Evolutionary conservation across 2,797 vertebrate genomes (phyloP).

Genomic region (Enteromius mattozi): DNA sequence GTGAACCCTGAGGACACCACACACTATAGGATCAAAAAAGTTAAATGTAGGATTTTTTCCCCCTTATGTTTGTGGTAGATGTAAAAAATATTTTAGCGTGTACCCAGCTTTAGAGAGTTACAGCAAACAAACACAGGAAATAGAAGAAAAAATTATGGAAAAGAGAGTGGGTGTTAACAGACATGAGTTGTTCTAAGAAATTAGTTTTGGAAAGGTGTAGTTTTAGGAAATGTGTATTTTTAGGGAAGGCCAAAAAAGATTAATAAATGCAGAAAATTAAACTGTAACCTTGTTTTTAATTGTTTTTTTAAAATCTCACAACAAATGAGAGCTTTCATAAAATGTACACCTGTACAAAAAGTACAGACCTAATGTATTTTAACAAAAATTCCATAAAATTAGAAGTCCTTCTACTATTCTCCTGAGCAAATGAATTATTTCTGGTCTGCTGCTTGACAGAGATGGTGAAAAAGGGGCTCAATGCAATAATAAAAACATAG

Average conservation of each 20-base stretch:
- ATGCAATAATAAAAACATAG: not conserved
- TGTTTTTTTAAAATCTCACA: not conserved
- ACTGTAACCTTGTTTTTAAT: not conserved
- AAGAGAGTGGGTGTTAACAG: not conserved
- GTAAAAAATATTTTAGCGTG: too few species aligned
- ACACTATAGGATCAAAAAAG: too few species aligned
- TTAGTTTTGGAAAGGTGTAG: not conserved
- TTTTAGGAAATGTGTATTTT: not conserved
- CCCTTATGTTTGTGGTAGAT: too few species aligned
- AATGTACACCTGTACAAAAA: not conserved
- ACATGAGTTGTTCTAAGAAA: not conserved
- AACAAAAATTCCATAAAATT: not conserved
- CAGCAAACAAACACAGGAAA: not conserved
- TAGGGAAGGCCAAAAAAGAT: not conserved
- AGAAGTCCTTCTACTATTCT: not conserved
- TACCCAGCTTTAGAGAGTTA: not conserved
- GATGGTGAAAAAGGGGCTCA: not conserved
- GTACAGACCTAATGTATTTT: not conserved
- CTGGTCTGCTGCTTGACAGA: not conserved
- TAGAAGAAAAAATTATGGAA: not conserved
- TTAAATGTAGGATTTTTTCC: too few species aligned
- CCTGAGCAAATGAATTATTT: not conserved
- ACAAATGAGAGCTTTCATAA: not conserved
- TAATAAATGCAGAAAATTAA: not conserved
- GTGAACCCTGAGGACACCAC: too few species aligned